Base-by-base conservation (phyloP, 2,113 vertebrate genomes). In the Atlantisia rogersi region DNA sequence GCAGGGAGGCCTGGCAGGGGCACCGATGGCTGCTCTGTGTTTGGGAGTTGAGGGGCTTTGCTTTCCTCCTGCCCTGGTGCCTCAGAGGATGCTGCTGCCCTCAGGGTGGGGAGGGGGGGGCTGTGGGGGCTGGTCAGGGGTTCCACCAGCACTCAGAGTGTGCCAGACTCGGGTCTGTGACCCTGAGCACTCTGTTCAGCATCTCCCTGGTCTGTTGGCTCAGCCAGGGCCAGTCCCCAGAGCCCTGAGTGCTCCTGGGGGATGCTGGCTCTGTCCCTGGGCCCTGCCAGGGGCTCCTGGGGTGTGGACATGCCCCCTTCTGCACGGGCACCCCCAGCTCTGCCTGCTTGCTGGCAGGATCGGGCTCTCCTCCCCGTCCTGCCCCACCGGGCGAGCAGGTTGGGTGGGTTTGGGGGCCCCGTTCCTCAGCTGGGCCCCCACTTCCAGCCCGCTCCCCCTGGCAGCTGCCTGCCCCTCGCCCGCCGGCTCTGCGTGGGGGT, bases 301-400 rank as follows among this genome's bases (percentile, higher is more conserved):
- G 16, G 5, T 13, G 18, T 1, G 19, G 14, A 7, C 82, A 56
- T n/a, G 55, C 67, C 13, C 10, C 32, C 0, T 0, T 15, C 71
- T 9, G 37, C 52, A 12, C 31, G 71, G 67, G 11, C 31, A 4
- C 32, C 21, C 53, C 9, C 9, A 6, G 68, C 9, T 17, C 44
- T 44, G 44, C 44, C 13, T 17, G 24, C 55, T 32, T 25, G 4
- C n/a, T 65, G 39, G 64, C 73, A 50, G 74, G 52, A 25, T 52
- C 7, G 1, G 59, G 55, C 89, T 58, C 56, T 63, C 3, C 39
- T 31, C 25, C 25, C 5, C 8, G 32, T 40, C 68, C 63, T 62
- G 63, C 71, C 67, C 2, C 18, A 1, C 86, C 31, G 56, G n/a
- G 56, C 1, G 8, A 65, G 73, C 76, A n/a, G 42, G 76, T 59